These are phyloP conservation scores for Pogonus chalceus DNA, from an alignment of 1,140 invertebrate species.

Conservation along the genomic window DNA sequence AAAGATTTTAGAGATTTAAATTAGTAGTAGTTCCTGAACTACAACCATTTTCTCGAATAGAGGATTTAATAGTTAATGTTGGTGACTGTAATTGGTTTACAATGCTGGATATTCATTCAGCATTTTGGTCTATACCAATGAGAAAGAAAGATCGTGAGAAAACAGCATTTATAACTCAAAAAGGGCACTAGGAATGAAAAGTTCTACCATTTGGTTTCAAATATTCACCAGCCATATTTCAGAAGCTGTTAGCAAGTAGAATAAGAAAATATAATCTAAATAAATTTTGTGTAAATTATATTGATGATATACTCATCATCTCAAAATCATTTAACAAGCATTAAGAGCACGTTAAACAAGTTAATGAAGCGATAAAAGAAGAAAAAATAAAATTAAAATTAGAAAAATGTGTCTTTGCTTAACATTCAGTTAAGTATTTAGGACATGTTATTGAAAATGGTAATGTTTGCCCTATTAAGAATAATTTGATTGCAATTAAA, in stretches of 20 bases:
- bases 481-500: slow-evolving; percentile 22
- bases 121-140: slow-evolving; percentile 33
- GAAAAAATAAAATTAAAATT: slow-evolving; percentile 22
- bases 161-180: slow-evolving; percentile 32
- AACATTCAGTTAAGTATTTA: slow-evolving; percentile 21
- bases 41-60: slow-evolving; percentile 32
- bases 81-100: slow-evolving; percentile 30
- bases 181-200: slow-evolving; percentile 30
- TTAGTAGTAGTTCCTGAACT: slow-evolving; percentile 30
- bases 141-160: slow-evolving; percentile 28
- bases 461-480: slow-evolving; percentile 17
- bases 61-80: slow-evolving; percentile 26
- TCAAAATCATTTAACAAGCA: slow-evolving; percentile 28
- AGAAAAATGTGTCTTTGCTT: slow-evolving; percentile 22
- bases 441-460: slow-evolving; percentile 22
- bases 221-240: slow-evolving; percentile 29
- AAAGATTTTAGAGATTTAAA: slow-evolving; percentile 32
- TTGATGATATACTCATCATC: slow-evolving; percentile 30
- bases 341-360: slow-evolving; percentile 22
- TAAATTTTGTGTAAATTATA: slow-evolving; percentile 24
- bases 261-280: slow-evolving; percentile 25
- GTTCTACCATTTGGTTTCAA: slow-evolving; percentile 29
- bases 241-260: slow-evolving; percentile 26
- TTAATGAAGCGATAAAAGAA: slow-evolving; percentile 22
- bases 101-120: slow-evolving; percentile 31